Evolutionary conservation across 1,140 invertebrate species (phyloP).

Genomic region (Acromyrmex echinatior): DNA sequence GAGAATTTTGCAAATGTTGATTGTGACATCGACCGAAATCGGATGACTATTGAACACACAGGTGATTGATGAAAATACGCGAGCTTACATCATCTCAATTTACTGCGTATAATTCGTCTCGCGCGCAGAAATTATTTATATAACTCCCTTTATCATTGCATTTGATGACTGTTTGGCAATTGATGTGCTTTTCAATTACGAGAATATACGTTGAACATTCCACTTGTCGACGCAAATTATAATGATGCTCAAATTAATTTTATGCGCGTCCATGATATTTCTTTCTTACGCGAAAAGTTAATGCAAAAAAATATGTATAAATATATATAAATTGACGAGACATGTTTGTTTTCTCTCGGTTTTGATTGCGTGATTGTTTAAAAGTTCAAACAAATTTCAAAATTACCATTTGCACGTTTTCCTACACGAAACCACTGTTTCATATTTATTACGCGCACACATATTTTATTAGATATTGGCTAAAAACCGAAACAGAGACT

Average conservation of each 20-base stretch:
- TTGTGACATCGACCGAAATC: neutral
- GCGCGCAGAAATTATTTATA: constrained; percentile 4
- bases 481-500: constrained; percentile 17
- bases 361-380: neutral
- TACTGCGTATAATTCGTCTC: neutral
- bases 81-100: neutral
- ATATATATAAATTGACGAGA: neutral
- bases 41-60: neutral
- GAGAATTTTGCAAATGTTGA: neutral
- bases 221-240: neutral
- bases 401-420: neutral
- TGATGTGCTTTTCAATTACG: neutral
- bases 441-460: neutral
- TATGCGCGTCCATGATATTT: neutral
- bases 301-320: neutral
- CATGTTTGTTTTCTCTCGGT: neutral
- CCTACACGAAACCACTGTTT: neutral
- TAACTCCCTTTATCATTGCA: constrained; percentile 30
- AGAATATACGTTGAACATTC: constrained; percentile 19
- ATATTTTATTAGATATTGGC: constrained; percentile 16
- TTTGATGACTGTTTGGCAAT: neutral
- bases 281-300: neutral
- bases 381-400: neutral
- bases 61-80: constrained; percentile 3
- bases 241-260: constrained; percentile 22